phyloP scores from a whole-genome alignment of 1,140 invertebrate genomes.

The Battus philenor region DNA sequence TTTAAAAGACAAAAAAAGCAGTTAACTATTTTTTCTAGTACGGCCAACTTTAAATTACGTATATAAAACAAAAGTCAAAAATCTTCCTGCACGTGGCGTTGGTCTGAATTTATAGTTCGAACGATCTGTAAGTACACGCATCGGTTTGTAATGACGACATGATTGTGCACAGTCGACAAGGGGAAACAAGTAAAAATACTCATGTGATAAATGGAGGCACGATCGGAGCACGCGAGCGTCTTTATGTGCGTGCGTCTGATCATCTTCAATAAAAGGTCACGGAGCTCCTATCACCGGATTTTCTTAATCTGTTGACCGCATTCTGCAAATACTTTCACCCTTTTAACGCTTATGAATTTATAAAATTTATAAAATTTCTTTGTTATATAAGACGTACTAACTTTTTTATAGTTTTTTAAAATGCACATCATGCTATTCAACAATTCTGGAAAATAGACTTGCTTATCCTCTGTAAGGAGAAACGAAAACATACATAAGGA shows the following conservation, averaged over 20 bases:
- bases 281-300: conserved; percentile 10
- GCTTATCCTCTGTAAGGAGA: no score
- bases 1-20: no score
- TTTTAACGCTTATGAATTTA: no score
- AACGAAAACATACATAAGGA: no score
- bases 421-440: no score
- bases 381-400: no score
- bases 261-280: conserved; percentile 43
- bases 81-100: conserved; percentile 24
- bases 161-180: conserved; percentile 66
- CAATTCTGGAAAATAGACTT: no score
- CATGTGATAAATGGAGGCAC: conserved; percentile 62
- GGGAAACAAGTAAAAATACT: conserved; percentile 66
- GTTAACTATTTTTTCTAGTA: no score
- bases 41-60: no score
- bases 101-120: conserved; percentile 68
- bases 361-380: no score
- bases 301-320: conserved; percentile 15
- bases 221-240: conserved; percentile 50
- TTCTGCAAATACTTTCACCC: conserved; percentile 12
- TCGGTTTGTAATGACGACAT: conserved; percentile 67
- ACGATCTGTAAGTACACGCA: conserved; percentile 51
- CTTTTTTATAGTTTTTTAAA: no score
- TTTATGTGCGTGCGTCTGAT: conserved; percentile 45
- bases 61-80: not conserved